Percentiles rank a stretch among this genome's conserved stretches.
Evolutionary conservation across 2,888 invertebrate genomes (phyloP).

Genomic region (Hydrotaea diabolus): DNA sequence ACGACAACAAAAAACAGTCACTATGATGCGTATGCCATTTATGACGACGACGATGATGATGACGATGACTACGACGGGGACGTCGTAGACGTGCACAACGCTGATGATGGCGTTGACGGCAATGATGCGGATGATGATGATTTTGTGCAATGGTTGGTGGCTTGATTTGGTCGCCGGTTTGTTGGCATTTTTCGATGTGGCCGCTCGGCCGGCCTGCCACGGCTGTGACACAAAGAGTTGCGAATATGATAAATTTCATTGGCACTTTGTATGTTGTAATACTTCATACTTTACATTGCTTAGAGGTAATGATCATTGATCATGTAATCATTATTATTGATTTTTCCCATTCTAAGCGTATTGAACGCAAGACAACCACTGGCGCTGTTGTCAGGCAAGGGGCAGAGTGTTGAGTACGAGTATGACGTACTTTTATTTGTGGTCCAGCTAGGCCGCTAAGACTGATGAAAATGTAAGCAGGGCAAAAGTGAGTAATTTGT

Average conservation of each 20-base stretch:
- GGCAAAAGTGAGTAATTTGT: constrained; percentile 17
- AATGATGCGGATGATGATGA: constrained; percentile 37
- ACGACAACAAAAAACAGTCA: constrained; percentile 26
- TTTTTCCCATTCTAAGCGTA: constrained; percentile 13
- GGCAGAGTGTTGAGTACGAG: not conserved
- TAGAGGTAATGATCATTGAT: constrained; percentile 64
- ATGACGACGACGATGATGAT: constrained; percentile 41
- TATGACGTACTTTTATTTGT: too few species aligned
- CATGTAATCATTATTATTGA: constrained; percentile 60
- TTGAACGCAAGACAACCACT: not conserved
- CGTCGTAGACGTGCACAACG: not conserved
- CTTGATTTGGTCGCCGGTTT: constrained; percentile 26
- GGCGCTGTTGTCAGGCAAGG: not conserved
- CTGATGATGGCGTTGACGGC: constrained; percentile 2
- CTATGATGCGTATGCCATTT: constrained; percentile 59
- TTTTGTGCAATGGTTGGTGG: constrained; percentile 32
- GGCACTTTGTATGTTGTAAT: constrained; percentile 67
- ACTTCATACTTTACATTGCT: constrained; percentile 66
- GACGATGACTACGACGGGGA: not conserved
- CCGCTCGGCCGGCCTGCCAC: constrained; percentile 32
- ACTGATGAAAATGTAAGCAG: not conserved
- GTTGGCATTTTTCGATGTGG: not conserved
- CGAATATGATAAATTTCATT: constrained; percentile 68
- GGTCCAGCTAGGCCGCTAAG: too few species aligned
- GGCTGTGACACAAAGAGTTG: constrained; percentile 59